These are phyloP conservation scores for Calypte anna DNA, from an alignment of 2,113 vertebrate species.

Conservation along the genomic window DNA sequence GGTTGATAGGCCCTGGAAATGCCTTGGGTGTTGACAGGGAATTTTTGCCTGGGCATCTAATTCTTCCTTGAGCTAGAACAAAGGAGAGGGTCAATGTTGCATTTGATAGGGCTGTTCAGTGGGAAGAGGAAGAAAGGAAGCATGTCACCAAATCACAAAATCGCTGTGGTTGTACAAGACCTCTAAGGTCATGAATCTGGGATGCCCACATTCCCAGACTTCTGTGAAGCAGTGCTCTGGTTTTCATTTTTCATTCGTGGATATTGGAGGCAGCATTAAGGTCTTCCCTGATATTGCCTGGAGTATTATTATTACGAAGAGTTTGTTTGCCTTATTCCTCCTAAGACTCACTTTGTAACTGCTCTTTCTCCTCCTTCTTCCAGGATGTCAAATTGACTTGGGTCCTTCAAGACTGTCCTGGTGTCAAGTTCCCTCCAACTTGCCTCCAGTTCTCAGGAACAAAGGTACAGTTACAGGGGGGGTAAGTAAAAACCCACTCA, in stretches of 20 bases:
- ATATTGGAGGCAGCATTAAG: neutral
- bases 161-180: too few species aligned
- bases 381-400: constrained; percentile 27
- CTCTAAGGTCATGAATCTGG: neutral
- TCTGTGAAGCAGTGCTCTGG: neutral
- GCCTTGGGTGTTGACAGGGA: neutral
- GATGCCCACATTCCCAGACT: fast-evolving
- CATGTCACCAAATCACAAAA: neutral
- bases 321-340: neutral
- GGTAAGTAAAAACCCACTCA: constrained; percentile 39
- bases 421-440: constrained; percentile 2
- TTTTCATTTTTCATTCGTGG: neutral
- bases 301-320: neutral
- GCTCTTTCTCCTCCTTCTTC: constrained; percentile 1
- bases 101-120: neutral
- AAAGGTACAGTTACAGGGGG: constrained; percentile 5
- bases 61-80: neutral
- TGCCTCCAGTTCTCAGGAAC: neutral
- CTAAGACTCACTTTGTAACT: neutral
- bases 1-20: neutral
- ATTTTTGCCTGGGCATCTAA: neutral
- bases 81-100: neutral
- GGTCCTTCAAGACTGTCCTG: neutral
- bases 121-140: neutral
- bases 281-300: neutral